phyloP scores from a whole-genome alignment of 2,113 vertebrate species.

The Caranx melampygus region DNA sequence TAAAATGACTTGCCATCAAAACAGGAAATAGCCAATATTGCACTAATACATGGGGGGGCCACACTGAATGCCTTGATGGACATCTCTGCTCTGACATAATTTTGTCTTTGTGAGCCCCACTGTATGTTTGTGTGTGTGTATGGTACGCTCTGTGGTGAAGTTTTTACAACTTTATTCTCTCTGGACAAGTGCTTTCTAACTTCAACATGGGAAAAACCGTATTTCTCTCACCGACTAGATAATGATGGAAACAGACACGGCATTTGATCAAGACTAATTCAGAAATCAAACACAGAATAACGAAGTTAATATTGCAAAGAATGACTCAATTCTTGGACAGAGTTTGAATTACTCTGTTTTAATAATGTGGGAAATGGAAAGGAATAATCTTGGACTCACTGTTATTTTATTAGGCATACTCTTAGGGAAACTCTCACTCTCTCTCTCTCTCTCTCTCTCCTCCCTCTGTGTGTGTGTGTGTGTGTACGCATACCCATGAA shows the following conservation, averaged over 20 bases:
- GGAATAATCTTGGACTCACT: background rate
- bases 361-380: conserved; percentile 15
- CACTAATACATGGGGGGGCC: conserved; percentile 48
- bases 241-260: conserved; percentile 2
- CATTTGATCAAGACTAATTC: background rate
- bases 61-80: conserved; percentile 19
- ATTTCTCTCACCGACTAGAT: background rate
- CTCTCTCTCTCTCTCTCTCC: no score
- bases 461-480: background rate
- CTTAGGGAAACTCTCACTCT: background rate
- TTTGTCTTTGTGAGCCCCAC: conserved; percentile 9
- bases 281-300: background rate
- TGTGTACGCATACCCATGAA: background rate
- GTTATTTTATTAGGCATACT: conserved; percentile 3
- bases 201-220: background rate
- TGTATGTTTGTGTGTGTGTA: conserved; percentile 18
- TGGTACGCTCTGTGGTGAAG: background rate
- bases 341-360: conserved; percentile 11
- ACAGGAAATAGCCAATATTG: conserved; percentile 75
- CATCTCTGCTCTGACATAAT: conserved; percentile 8
- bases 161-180: background rate
- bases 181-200: background rate
- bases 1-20: conserved; percentile 59
- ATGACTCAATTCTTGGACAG: background rate
- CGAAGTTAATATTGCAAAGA: background rate